These are phyloP conservation scores for Ophioderma brevispina DNA, from an alignment of 35 echinoderm and acorn worm genomes.

Conservation along the genomic window DNA sequence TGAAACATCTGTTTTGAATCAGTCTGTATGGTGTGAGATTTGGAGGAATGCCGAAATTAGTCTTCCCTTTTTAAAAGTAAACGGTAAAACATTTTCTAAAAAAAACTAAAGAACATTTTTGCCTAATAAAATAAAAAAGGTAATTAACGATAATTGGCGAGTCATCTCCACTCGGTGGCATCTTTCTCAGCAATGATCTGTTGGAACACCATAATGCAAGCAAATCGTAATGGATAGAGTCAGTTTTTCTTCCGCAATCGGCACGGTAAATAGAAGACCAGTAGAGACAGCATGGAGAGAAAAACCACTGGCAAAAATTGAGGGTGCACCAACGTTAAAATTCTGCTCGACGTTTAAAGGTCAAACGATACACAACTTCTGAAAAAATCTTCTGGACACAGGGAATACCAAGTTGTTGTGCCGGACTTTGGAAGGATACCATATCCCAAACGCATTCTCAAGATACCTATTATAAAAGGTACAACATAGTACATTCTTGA, in stretches of 20 bases:
- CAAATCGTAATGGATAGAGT: background rate
- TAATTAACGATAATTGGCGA: background rate
- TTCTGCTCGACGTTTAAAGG: background rate
- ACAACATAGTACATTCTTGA: background rate
- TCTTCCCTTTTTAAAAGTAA: too few species aligned
- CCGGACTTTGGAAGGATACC: background rate
- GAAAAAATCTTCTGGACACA: background rate
- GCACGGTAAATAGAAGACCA: background rate
- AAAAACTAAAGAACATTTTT: too few species aligned
- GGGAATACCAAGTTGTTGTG: background rate
- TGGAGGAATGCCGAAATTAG: too few species aligned
- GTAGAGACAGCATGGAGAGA: background rate
- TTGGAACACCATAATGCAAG: background rate
- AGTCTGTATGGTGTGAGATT: background rate
- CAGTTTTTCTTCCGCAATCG: background rate
- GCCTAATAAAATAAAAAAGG: too few species aligned
- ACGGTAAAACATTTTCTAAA: too few species aligned
- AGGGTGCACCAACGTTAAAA: background rate
- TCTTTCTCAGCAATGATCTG: background rate
- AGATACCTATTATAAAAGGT: background rate
- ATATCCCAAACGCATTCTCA: background rate
- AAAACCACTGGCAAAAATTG: background rate
- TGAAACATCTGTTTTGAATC: too few species aligned
- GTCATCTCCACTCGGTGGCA: background rate
- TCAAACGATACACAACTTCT: background rate